Evolutionary conservation across 2,797 vertebrate genomes (phyloP), one percentile per base, ranked within the genome.

Genomic region (Silurus lanzhouensis): DNA sequence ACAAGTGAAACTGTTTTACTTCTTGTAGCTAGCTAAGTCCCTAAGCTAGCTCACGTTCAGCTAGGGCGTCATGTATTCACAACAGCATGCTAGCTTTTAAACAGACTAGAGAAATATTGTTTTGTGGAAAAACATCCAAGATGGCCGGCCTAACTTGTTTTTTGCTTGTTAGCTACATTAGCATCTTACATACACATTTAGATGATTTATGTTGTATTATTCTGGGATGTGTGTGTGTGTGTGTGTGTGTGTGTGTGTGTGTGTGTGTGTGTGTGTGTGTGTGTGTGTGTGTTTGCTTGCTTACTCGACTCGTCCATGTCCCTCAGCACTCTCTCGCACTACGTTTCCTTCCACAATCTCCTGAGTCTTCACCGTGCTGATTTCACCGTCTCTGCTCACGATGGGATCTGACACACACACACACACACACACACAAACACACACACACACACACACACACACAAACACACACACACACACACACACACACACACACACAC

Each of bases 281-380:
- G 63, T 66, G 46, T 48, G 9, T n/a, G 20, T 72, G 70, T 72
- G 20, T 76, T n/a, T 76, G 55, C 31, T 25, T 71, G 48, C 98
- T 97, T 92, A 99, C 98, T 98, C 97, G 46, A 99, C 94, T 72
- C 96, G 98, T 90, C 97, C 97, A 1, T 93, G 96, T 90, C 97
- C 97, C 91, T 98, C 97, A 0, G 96, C 94, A 5, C 96, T 97
- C 91, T 97, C 96, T 85, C 92, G 95, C 88, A 94, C 93, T 60
- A 96, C 87, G 2, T 95, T 96, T 81, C 96, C 97, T 83, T 96
- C 96, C 85, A 97, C 94, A 83, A 97, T 89, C 85, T 97, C 96
- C 91, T 97, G 96, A 84, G 95, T 97, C 91, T 96, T 96, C 90
- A 96, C 91, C n/a, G 95, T 95, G 89, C 96, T 94, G 84, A 96